These are phyloP conservation scores for Notothenia coriiceps DNA, from an alignment of 2,113 vertebrate genomes.

Conservation along the genomic window DNA sequence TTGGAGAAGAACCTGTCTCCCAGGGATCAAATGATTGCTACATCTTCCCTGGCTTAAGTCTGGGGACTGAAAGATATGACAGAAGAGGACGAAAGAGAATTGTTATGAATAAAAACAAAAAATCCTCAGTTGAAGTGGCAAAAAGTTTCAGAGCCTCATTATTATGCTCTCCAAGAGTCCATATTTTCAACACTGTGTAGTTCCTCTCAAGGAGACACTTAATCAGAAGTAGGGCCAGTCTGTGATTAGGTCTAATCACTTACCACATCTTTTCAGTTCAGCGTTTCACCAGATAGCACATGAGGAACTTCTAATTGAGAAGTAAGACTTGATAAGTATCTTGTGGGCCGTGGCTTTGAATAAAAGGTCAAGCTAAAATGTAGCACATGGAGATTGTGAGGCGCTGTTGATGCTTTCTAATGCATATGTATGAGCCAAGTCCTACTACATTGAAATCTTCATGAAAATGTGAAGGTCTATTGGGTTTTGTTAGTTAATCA, in stretches of 20 bases:
- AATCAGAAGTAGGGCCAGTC: constrained; percentile 27
- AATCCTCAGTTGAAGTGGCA: not conserved
- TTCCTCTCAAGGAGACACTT: constrained; percentile 10
- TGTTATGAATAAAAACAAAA: not conserved
- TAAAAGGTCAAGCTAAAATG: not conserved
- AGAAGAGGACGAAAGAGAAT: not conserved
- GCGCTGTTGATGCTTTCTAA: not conserved
- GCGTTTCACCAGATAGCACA: constrained; percentile 12
- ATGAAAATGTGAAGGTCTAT: not conserved
- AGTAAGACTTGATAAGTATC: constrained; percentile 13
- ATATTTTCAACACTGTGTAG: not conserved
- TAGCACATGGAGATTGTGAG: constrained; percentile 11
- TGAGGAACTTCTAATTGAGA: constrained; percentile 23
- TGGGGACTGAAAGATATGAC: not conserved
- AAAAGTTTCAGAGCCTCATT: not conserved
- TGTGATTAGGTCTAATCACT: constrained; percentile 42
- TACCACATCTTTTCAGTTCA: constrained; percentile 7
- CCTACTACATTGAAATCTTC: not conserved
- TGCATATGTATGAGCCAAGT: not conserved
- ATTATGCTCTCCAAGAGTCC: not conserved
- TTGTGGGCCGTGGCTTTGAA: constrained; percentile 22
- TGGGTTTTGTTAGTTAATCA: not conserved
- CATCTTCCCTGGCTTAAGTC: not conserved
- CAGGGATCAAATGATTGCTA: constrained; percentile 11
- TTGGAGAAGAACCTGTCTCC: constrained; percentile 24